Percentiles rank a stretch among this genome's conserved stretches.
Evolutionary conservation across 1,140 invertebrate species (phyloP).

Genomic region (Helicoverpa armigera): DNA sequence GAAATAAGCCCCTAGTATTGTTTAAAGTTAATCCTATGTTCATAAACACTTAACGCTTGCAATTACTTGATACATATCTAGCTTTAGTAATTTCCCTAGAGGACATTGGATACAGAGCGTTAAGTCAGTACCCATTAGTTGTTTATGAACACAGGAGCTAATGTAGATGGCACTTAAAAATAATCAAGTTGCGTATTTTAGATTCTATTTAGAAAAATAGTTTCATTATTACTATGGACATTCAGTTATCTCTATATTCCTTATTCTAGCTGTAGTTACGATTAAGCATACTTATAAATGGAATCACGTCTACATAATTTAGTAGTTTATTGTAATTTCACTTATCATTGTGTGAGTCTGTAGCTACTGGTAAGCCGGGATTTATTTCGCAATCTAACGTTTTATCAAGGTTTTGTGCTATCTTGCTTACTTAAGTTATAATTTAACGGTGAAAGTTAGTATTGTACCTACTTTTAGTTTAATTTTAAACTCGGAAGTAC

Average conservation of each 20-base stretch:
- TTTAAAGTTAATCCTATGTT: constrained; percentile 15
- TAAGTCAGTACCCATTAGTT: background rate
- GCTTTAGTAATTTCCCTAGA: constrained; percentile 8
- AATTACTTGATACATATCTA: constrained; percentile 1
- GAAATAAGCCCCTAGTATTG: constrained; percentile 26
- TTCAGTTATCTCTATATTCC: constrained; percentile 39
- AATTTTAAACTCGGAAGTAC: constrained; percentile 26
- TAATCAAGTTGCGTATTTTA: background rate
- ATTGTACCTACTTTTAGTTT: constrained; percentile 40
- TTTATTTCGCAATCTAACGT: constrained; percentile 42
- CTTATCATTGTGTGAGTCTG: constrained; percentile 15
- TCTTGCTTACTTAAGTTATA: constrained; percentile 21
- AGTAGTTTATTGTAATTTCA: constrained; percentile 12
- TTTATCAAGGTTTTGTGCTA: constrained; percentile 9
- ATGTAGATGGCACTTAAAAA: background rate
- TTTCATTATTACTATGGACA: constrained; percentile 19
- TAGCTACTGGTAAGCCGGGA: constrained; percentile 41
- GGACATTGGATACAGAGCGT: background rate
- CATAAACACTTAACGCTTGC: constrained; percentile 17
- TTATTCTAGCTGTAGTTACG: constrained; percentile 22
- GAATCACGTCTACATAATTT: constrained; percentile 12
- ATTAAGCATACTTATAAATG: constrained; percentile 11
- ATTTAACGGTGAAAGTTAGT: constrained; percentile 17
- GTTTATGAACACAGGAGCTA: constrained; percentile 17
- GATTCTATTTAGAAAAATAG: constrained; percentile 15